Percentiles rank a stretch among this genome's conserved stretches.
Evolutionary conservation across 2,797 vertebrate genomes (phyloP).

Genomic region (Poliocrania exsul): DNA sequence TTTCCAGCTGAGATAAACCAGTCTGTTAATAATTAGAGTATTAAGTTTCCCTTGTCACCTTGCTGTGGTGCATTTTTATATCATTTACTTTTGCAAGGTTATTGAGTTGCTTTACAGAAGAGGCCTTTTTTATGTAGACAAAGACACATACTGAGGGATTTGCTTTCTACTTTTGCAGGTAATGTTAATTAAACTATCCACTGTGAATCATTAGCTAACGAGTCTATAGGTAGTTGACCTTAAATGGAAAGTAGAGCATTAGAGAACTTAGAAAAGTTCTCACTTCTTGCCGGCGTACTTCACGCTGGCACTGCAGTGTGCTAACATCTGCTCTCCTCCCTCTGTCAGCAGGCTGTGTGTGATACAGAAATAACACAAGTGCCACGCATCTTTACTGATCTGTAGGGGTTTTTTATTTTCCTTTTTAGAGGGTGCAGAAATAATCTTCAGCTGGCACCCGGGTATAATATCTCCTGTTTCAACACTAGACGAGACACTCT

Average conservation of each 20-base stretch:
- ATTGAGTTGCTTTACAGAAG: background rate
- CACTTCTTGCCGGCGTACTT: background rate
- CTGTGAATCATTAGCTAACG: slow-evolving; percentile 15
- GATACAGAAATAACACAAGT: slow-evolving; percentile 50
- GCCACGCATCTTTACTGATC: slow-evolving; percentile 24
- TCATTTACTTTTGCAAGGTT: background rate
- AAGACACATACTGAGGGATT: background rate
- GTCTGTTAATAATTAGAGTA: background rate
- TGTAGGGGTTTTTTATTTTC: background rate
- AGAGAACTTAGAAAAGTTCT: slow-evolving; percentile 13
- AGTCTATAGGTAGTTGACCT: background rate
- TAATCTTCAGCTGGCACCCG: slow-evolving; percentile 43
- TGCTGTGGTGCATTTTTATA: background rate
- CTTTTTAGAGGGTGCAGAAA: slow-evolving; percentile 31
- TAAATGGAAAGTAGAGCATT: background rate
- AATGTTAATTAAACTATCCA: slow-evolving; percentile 7
- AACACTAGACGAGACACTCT: background rate
- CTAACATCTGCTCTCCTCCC: slow-evolving; percentile 61
- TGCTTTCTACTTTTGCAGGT: background rate
- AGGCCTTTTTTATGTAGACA: background rate
- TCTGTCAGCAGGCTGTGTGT: slow-evolving; percentile 25
- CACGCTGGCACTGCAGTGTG: background rate
- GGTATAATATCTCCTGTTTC: background rate
- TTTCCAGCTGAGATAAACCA: slow-evolving; percentile 5
- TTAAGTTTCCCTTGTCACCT: background rate